Base-by-base conservation (phyloP, 1,140 invertebrate genomes). In the Ericerus pela region DNA sequence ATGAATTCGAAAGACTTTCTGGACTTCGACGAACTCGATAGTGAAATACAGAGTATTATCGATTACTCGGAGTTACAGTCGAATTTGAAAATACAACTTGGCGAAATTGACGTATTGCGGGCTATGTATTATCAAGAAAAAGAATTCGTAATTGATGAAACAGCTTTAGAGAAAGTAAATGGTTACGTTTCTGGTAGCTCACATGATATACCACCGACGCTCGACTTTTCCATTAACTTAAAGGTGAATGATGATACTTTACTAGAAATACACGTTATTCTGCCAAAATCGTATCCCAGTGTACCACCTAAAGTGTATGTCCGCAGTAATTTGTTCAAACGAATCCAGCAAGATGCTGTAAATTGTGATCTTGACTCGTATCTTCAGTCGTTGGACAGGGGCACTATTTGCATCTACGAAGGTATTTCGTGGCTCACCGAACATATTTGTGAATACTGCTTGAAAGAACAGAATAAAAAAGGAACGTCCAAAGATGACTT, bases 401-500 rank as follows among this genome's bases (percentile, higher is more conserved):
- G 78, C 51, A 81, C 85, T 62, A 75, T 82, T 12, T 82, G 79
- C 63, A 72, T 88, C 51, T 81, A 77, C 60, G 73, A 75, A 10
- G 69, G 79, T 22, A 75, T 87, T 55, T 74, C 76, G 30, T 88
- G 85, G 85, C 61, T 88, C 6, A 79, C 84, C 65, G 84, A 88
- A 57, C 80, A 81, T 66, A 67, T 73, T 14, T 65, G 70, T 14
- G 64, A 62, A 36, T 78, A 75, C 62, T 55, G 27, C 33, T 2
- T 14, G 5, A 26, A 58, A 8, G 64, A 18, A 2, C 29, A 16
- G 10, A 29, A 53, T 26, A 53, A 16, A 54, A 18, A 10, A n/a
- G n/a, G n/a, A n/a, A n/a, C n/a, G n/a, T n/a, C n/a, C n/a, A n/a
- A n/a, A n/a, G n/a, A n/a, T n/a, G n/a, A n/a, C n/a, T n/a, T n/a